Conservation (phyloP, 37 sponge, comb jelly and placozoan species). For the Halichondria panicea region DNA sequence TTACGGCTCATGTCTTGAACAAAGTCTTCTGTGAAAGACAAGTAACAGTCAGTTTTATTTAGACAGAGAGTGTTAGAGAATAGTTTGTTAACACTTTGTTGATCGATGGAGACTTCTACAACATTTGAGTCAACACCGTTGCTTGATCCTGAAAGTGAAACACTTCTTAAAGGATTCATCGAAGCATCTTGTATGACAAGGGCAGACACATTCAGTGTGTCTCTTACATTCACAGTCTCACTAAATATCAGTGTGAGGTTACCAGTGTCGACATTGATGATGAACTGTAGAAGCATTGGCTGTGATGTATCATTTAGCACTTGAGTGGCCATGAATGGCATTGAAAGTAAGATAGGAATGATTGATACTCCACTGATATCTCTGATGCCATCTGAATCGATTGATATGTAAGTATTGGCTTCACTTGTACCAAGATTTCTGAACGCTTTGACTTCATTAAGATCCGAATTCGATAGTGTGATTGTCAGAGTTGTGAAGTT, state of each 20-base stretch:
- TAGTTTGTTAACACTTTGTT: conserved; percentile 33
- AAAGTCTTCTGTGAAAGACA: conserved; percentile 48
- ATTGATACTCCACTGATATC: conserved; percentile 58
- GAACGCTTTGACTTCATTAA: conserved; percentile 62
- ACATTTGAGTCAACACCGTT: conserved; percentile 28
- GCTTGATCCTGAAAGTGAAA: conserved; percentile 49
- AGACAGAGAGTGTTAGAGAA: conserved; percentile 52
- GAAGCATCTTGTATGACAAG: conserved; percentile 64
- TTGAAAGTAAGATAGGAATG: conserved; percentile 4
- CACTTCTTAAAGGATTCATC: conserved; percentile 30
- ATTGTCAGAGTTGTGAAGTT: conserved; percentile 38
- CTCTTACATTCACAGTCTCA: conserved; percentile 74
- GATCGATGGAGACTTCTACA: conserved; percentile 30
- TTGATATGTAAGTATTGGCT: conserved; percentile 61
- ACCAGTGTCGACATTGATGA: conserved; percentile 57
- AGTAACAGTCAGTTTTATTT: conserved; percentile 51
- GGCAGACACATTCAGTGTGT: conserved; percentile 33
- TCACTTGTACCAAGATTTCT: conserved; percentile 33
- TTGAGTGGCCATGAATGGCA: conserved; percentile 28
- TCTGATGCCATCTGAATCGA: conserved; percentile 25
- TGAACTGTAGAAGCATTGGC: conserved; percentile 53
- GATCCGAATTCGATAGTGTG: conserved; percentile 37
- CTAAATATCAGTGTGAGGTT: conserved; percentile 76
- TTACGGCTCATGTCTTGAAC: conserved; percentile 77
- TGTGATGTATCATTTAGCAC: conserved; percentile 43